A percentile compares a stretch with the other conserved stretches of the same genome.
These are phyloP conservation scores for Ochropleura leucogaster DNA, from an alignment of 2,888 invertebrate genomes.

Conservation along the genomic window DNA sequence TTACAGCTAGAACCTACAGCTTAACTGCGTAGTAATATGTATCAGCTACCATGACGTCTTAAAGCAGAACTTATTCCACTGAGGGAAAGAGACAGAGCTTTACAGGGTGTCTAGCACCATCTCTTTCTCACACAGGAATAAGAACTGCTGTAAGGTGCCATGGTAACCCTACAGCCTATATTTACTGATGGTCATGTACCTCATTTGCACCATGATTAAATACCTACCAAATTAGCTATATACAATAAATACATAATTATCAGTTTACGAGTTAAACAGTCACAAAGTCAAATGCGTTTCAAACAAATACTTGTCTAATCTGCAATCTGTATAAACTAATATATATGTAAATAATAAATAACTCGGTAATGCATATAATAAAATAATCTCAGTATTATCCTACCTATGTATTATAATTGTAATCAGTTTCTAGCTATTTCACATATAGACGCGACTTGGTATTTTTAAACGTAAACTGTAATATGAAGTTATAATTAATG, in stretches of 20 bases:
- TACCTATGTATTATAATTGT: conserved; percentile 9
- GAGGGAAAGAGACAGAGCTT: too few species aligned
- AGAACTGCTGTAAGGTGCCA: too few species aligned
- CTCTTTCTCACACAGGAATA: too few species aligned
- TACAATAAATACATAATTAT: too few species aligned
- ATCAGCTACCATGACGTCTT: too few species aligned
- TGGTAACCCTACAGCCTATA: too few species aligned
- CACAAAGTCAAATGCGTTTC: conserved; percentile 34
- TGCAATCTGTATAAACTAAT: conserved; percentile 26
- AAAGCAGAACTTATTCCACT: too few species aligned
- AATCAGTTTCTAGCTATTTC: not conserved
- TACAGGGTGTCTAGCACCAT: too few species aligned
- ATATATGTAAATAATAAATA: conserved; percentile 54
- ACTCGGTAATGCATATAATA: conserved; percentile 39
- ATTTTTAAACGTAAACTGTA: conserved; percentile 13
- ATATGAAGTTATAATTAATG: conserved; percentile 20
- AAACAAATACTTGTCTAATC: conserved; percentile 39
- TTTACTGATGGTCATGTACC: too few species aligned
- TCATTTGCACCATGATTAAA: not conserved
- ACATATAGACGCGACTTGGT: not conserved
- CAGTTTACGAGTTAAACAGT: conserved; percentile 6
- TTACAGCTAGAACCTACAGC: too few species aligned
- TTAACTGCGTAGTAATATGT: too few species aligned
- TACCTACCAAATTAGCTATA: not conserved
- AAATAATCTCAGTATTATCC: conserved; percentile 48